Base-by-base conservation (phyloP, 2,113 vertebrate species). In the Pyxicephalus adspersus region DNA sequence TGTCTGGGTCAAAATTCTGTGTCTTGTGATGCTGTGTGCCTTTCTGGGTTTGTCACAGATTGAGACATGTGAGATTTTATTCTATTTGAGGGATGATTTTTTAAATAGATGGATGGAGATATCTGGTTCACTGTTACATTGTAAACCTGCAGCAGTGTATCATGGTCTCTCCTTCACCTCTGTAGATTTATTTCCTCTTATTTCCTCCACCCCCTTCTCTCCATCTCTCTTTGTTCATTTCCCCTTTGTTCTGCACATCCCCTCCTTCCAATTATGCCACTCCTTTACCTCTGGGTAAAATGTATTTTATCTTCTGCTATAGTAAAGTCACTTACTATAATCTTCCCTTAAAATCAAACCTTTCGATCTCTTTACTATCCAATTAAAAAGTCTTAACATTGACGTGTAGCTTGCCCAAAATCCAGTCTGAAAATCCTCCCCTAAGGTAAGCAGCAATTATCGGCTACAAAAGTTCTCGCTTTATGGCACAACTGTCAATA, bases 111-210 rank as follows among this genome's bases (percentile, higher is more conserved):
- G 38, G 15, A 13, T 1, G 38, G 38, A 45, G 7, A 15, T 45
- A n/a, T n/a, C n/a, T n/a, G n/a, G 64, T 29, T 66, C 64, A 66
- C 6, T 66, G 29, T 66, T n/a, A 22, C 29, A 38, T 20, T 23
- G 64, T 22, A 45, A 67, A 67, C 64, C 64, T 67, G 64, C 64
- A 67, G 20, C 34, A 16, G 34, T 9, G 6, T 38, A 15, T 66
- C 19, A 38, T 13, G n/a, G 28, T 4, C 31, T 3, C 34, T 45
- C 34, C 64, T 19, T 64, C 28, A 45, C 34, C 64, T 45, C 64
- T 4, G 19, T 38, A 45, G 64, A 67, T 38, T 38, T 38, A 20
- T 22, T 38, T 67, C 64, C 34, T 45, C 5, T 23, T 17, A 45
- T 67, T 16, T 11, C 64, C n/a, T 16, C 25, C 28, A 9, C 6